Conservation (phyloP, 2,113 vertebrate species). For the Myrmecobius fasciatus region DNA sequence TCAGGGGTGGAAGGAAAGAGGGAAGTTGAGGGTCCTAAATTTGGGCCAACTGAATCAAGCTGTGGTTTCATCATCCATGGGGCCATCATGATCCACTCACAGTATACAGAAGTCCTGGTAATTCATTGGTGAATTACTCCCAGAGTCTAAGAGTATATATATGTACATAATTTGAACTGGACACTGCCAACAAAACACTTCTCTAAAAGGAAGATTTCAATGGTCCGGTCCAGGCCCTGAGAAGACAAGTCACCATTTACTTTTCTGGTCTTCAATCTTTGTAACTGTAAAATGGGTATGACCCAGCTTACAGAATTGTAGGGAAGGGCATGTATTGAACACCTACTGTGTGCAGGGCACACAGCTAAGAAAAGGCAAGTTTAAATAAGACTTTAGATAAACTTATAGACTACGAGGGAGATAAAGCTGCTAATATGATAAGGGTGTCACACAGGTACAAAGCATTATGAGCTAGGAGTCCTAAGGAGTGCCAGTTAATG, state of each 20-base stretch:
- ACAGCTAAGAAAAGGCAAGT: too few species aligned
- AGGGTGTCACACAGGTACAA: neutral
- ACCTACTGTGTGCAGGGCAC: neutral
- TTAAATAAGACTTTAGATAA: neutral
- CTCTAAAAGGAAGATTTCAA: neutral
- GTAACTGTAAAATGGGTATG: neutral
- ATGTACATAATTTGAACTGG: neutral
- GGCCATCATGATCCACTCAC: neutral
- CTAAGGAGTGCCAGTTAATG: neutral
- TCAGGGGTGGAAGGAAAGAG: neutral
- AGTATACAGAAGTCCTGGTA: accelerated
- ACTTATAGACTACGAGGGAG: neutral
- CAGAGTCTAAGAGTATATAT: neutral
- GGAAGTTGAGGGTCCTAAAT: neutral
- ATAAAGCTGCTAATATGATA: neutral
- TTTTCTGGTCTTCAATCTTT: neutral
- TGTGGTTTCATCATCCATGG: neutral
- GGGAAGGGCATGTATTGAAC: neutral
- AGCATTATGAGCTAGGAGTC: neutral
- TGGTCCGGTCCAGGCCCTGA: neutral
- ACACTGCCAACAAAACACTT: neutral
- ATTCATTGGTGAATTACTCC: neutral
- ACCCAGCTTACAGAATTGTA: neutral
- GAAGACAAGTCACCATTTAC: neutral
- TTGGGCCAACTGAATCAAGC: neutral